Conservation (phyloP, 2,797 vertebrate species). For the Parauchenoglanis ngamensis region DNA sequence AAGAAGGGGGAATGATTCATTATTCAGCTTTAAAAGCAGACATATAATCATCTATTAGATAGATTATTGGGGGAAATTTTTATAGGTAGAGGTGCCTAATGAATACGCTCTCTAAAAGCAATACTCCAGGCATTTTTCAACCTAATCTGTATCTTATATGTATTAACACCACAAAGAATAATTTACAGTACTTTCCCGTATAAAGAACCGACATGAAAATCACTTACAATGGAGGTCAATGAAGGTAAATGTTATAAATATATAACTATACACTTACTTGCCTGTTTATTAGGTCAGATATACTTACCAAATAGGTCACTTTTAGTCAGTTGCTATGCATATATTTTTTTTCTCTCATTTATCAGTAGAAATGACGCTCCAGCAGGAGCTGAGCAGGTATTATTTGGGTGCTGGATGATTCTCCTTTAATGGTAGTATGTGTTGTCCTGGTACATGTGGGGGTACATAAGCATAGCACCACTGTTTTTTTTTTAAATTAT, state of each 20-base stretch:
- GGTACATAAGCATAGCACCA: neutral
- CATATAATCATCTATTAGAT: neutral
- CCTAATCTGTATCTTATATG: neutral
- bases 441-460: neutral
- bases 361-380: neutral
- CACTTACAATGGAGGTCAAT: neutral
- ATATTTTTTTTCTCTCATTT: neutral
- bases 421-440: neutral
- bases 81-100: neutral
- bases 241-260: neutral
- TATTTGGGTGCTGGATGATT: neutral
- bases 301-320: neutral
- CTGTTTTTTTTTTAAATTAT: neutral
- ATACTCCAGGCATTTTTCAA: neutral
- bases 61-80: neutral
- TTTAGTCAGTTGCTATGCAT: neutral
- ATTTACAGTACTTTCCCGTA: neutral
- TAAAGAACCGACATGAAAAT: neutral
- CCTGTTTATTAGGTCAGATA: neutral
- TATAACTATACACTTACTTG: neutral
- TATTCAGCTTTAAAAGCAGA: constrained; percentile 15
- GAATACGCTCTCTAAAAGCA: neutral
- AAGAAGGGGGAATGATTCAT: constrained; percentile 3
- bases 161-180: neutral
- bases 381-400: neutral